Percentiles rank a stretch among this genome's conserved stretches.
Evolutionary conservation across 2,888 invertebrate genomes (phyloP).

Genomic region (Trachelus stipa): DNA sequence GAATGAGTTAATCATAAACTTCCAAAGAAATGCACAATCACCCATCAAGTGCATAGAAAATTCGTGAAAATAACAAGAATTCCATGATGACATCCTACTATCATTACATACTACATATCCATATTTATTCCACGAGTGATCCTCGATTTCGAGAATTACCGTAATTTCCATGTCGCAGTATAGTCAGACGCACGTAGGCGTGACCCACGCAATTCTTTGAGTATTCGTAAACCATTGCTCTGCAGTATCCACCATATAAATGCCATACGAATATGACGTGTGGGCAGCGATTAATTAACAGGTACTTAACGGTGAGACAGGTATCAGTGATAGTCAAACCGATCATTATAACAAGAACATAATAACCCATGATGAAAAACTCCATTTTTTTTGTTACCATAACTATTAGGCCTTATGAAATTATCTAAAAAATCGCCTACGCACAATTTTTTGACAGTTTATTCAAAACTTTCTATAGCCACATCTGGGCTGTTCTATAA

Average conservation of each 20-base stretch:
- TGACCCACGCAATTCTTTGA: not conserved
- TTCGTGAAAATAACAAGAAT: not conserved
- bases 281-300: constrained; percentile 39
- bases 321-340: not conserved
- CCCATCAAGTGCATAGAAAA: not conserved
- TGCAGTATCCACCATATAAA: not conserved
- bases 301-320: constrained; percentile 23
- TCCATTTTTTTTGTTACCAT: not conserved
- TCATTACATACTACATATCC: not conserved
- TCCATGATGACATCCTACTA: not conserved
- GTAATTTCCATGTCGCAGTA: not conserved
- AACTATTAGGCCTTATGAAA: not conserved
- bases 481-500: not conserved
- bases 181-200: not conserved
- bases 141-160: not conserved
- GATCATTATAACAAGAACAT: not conserved
- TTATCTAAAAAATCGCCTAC: not conserved
- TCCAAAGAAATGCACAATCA: not conserved
- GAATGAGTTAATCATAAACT: not conserved
- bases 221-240: not conserved
- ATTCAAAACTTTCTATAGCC: not conserved
- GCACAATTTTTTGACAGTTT: not conserved
- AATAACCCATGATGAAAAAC: not conserved
- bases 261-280: constrained; percentile 4
- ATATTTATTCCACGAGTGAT: not conserved